Conservation (phyloP, 2,113 vertebrate genomes). For the Rhombomys opimus region DNA sequence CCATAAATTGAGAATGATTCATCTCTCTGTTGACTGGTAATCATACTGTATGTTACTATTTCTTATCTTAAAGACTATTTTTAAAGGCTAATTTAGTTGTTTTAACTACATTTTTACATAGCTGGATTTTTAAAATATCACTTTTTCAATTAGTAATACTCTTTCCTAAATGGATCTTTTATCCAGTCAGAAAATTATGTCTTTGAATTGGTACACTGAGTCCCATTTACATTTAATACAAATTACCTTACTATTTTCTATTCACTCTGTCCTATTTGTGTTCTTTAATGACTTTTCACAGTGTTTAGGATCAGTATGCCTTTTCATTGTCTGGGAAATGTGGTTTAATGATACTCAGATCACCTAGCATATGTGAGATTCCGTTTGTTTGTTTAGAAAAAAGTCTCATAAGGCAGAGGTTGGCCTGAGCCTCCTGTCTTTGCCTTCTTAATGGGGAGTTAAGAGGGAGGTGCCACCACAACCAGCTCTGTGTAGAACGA, state of each 20-base stretch:
- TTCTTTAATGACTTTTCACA: slow-evolving; percentile 7
- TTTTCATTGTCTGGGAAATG: not conserved
- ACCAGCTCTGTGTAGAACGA: no score
- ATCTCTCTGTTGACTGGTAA: slow-evolving; percentile 47
- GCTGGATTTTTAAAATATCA: not conserved
- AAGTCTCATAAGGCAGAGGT: not conserved
- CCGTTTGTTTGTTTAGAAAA: not conserved
- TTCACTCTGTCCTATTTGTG: slow-evolving; percentile 18
- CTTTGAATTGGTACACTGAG: slow-evolving; percentile 55
- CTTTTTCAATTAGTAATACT: slow-evolving; percentile 25
- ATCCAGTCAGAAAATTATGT: slow-evolving; percentile 31
- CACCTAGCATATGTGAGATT: not conserved
- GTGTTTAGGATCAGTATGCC: slow-evolving; percentile 27
- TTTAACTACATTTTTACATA: slow-evolving; percentile 34
- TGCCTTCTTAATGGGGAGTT: not conserved
- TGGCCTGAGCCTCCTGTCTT: not conserved
- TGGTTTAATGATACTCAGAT: not conserved
- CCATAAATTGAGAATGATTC: slow-evolving; percentile 28
- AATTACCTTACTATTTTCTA: slow-evolving; percentile 31
- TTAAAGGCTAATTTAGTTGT: slow-evolving; percentile 16
- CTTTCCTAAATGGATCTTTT: slow-evolving; percentile 16
- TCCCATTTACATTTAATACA: slow-evolving; percentile 34
- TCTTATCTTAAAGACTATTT: slow-evolving; percentile 56
- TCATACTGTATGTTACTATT: slow-evolving; percentile 25
- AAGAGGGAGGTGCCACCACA: not conserved